A percentile compares a stretch with the other conserved stretches of the same genome.
Conservation (phyloP, 2,113 vertebrate genomes). For the Strix aluco region DNA sequence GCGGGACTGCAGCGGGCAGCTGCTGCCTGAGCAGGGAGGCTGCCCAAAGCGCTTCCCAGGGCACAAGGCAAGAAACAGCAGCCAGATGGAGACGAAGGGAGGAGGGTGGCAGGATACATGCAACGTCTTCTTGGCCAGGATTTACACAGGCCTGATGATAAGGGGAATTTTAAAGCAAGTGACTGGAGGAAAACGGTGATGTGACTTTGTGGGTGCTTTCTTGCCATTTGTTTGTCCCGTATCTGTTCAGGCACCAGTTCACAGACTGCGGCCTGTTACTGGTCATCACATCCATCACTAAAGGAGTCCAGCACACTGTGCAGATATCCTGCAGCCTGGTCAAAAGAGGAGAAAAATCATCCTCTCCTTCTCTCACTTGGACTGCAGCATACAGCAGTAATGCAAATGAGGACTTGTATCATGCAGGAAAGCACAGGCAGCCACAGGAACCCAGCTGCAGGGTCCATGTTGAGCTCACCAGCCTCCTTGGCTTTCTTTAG, state of each 20-base stretch:
- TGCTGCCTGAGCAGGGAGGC: not conserved
- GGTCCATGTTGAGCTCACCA: not conserved
- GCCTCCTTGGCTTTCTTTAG: not conserved
- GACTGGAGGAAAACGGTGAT: not conserved
- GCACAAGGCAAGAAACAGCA: not conserved
- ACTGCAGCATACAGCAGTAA: not conserved
- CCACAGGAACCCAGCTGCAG: not conserved
- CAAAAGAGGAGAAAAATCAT: not conserved
- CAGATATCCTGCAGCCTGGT: not conserved
- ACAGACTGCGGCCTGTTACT: not conserved
- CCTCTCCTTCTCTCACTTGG: not conserved
- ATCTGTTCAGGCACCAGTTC: not conserved
- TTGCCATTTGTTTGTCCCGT: not conserved
- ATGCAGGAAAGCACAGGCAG: not conserved
- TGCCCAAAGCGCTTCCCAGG: not conserved
- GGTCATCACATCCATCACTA: no score
- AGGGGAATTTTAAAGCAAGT: not conserved
- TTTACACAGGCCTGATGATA: not conserved
- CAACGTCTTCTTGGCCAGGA: not conserved
- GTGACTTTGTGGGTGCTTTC: not conserved
- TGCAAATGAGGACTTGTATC: rapidly evolving
- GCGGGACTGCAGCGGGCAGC: not conserved
- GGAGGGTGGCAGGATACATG: not conserved
- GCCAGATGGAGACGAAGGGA: not conserved
- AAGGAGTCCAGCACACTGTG: not conserved